Conservation (phyloP, 2,797 vertebrate species). For the Chrysocyon brachyurus region DNA sequence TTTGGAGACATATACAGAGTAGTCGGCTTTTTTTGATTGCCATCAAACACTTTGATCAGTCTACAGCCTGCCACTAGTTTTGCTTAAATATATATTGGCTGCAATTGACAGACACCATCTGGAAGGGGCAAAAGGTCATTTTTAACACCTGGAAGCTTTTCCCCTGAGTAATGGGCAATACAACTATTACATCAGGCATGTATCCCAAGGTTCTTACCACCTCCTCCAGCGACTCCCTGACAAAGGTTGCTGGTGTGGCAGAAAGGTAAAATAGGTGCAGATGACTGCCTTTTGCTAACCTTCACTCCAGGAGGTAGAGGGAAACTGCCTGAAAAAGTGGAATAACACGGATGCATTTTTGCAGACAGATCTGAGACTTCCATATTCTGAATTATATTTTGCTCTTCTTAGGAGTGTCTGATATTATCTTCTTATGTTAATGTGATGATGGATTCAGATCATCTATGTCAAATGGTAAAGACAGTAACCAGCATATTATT, state of each 20-base stretch:
- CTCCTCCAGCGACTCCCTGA: neutral
- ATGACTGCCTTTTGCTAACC: neutral
- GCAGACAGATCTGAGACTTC: neutral
- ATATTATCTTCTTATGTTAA: neutral
- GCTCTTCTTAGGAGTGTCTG: neutral
- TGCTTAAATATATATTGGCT: neutral
- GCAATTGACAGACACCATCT: conserved; percentile 1
- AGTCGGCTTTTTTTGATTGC: neutral
- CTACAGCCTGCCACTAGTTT: neutral
- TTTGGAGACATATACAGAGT: neutral
- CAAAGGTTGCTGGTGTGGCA: neutral
- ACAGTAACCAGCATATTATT: neutral
- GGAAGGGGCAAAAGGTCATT: neutral
- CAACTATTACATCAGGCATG: neutral
- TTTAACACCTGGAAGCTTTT: conserved; percentile 20
- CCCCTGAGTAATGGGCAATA: neutral
- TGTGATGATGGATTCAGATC: neutral
- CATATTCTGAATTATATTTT: neutral
- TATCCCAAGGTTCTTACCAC: neutral
- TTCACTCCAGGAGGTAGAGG: neutral
- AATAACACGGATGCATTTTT: neutral
- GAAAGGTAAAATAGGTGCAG: neutral
- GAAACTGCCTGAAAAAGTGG: neutral
- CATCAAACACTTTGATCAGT: neutral
- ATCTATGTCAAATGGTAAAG: neutral